A percentile compares a stretch with the other conserved stretches of the same genome.
Conservation (phyloP, 1,140 invertebrate species). For the Caenorhabditis inopinata region DNA sequence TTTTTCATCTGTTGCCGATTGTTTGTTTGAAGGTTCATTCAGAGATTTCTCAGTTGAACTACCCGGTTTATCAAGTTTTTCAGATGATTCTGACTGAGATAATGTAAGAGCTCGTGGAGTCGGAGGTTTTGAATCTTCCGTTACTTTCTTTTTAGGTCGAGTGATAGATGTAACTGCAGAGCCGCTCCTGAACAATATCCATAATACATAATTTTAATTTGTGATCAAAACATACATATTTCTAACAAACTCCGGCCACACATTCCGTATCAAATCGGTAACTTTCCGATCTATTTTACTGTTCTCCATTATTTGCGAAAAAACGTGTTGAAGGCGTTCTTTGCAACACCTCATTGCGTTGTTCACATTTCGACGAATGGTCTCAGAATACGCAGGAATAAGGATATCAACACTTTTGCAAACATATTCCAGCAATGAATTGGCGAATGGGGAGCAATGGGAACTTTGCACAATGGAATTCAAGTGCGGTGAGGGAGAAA, state of each 20-base stretch:
- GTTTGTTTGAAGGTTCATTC: no score
- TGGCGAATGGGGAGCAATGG: background rate
- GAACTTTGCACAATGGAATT: background rate
- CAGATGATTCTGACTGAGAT: background rate
- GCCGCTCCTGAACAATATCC: background rate
- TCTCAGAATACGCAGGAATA: background rate
- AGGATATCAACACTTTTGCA: background rate
- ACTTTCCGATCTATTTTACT: background rate
- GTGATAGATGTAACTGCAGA: background rate
- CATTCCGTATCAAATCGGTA: background rate
- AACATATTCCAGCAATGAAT: background rate
- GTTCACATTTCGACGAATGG: background rate
- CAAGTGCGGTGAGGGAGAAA: background rate
- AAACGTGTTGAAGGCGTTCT: background rate
- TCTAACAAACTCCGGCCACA: background rate
- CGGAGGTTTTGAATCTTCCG: background rate
- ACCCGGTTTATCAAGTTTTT: background rate
- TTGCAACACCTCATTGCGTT: background rate
- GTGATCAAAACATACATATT: background rate
- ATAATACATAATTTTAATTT: no score
- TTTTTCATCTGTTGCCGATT: background rate
- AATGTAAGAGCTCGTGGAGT: no score
- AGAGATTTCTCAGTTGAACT: background rate
- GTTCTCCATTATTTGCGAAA: slow-evolving; percentile 2
- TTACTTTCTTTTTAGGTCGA: background rate